Conservation (phyloP, 1,140 invertebrate species). For the Plutomurus gul region DNA sequence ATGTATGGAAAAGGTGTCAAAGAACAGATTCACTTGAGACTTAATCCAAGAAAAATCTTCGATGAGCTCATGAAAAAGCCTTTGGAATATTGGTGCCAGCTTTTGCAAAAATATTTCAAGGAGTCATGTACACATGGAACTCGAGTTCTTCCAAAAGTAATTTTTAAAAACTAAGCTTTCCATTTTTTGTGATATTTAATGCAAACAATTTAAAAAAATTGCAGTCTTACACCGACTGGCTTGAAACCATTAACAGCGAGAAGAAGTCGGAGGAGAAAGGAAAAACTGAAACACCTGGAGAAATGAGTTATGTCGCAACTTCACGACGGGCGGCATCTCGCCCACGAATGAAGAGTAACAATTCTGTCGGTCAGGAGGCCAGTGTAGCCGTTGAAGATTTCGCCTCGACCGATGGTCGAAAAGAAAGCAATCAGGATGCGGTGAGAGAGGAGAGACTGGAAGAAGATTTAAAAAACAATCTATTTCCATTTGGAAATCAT, state of each 20-base stretch:
- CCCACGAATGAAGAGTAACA: conserved; percentile 36
- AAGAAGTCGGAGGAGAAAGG: background rate
- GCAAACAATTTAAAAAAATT: background rate
- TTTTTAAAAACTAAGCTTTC: background rate
- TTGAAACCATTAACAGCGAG: background rate
- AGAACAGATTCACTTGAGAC: conserved; percentile 64
- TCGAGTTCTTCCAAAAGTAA: conserved; percentile 53
- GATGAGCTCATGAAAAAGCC: conserved; percentile 68
- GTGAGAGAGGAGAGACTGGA: conserved; percentile 36
- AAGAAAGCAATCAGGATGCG: background rate
- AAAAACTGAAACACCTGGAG: conserved; percentile 30
- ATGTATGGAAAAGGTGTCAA: conserved; percentile 37
- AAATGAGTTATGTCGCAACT: conserved; percentile 40
- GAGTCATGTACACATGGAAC: conserved; percentile 59
- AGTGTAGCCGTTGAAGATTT: conserved; percentile 37
- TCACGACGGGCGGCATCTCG: conserved; percentile 50
- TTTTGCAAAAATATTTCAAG: conserved; percentile 74
- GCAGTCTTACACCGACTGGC: background rate
- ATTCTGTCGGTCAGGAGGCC: conserved; percentile 44
- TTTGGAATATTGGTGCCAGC: conserved; percentile 70
- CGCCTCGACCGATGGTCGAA: conserved; percentile 22
- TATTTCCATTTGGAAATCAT: conserved; percentile 47
- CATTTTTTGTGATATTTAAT: background rate
- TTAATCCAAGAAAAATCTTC: conserved; percentile 72
- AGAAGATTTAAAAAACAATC: conserved; percentile 37